Percentiles rank a stretch among this genome's conserved stretches.
Conservation (phyloP, 1,140 invertebrate species). For the Danaus plexippus region DNA sequence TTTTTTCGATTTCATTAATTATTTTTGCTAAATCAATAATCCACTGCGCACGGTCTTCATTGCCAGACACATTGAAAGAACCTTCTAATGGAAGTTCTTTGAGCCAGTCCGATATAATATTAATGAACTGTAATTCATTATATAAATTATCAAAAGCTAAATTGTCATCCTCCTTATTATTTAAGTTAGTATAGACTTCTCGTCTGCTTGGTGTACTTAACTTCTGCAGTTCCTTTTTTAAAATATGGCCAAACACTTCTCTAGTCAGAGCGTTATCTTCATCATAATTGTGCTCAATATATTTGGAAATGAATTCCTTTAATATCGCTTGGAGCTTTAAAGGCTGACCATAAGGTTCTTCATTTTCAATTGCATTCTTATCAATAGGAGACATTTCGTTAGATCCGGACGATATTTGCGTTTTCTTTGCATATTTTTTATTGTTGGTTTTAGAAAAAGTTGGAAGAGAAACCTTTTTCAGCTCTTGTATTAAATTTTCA, state of each 20-base stretch:
- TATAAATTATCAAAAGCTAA: slow-evolving; percentile 21
- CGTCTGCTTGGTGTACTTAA: slow-evolving; percentile 20
- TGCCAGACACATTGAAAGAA: slow-evolving; percentile 21
- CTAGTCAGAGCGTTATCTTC: slow-evolving; percentile 25
- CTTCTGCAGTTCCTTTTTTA: slow-evolving; percentile 31
- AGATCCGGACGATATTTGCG: background rate
- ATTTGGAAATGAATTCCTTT: slow-evolving; percentile 32
- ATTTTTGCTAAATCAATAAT: slow-evolving; percentile 31
- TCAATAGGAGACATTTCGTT: background rate
- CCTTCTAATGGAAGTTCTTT: slow-evolving; percentile 30
- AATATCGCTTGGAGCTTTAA: slow-evolving; percentile 19
- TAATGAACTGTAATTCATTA: slow-evolving; percentile 34
- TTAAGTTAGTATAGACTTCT: slow-evolving; percentile 23
- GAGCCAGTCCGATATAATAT: slow-evolving; percentile 35
- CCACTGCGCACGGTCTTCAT: slow-evolving; percentile 24
- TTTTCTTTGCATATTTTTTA: background rate
- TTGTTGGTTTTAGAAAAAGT: slow-evolving; percentile 19
- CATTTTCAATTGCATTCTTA: background rate
- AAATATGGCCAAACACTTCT: slow-evolving; percentile 25
- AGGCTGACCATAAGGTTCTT: too few species aligned
- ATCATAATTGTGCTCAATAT: slow-evolving; percentile 30
- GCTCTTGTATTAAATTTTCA: slow-evolving; percentile 18
- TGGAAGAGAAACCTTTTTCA: slow-evolving; percentile 23
- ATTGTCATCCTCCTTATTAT: slow-evolving; percentile 5
- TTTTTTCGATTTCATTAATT: slow-evolving; percentile 29